These are phyloP conservation scores for Zaprionus davidi DNA, from an alignment of 1,140 invertebrate species.

Conservation along the genomic window DNA sequence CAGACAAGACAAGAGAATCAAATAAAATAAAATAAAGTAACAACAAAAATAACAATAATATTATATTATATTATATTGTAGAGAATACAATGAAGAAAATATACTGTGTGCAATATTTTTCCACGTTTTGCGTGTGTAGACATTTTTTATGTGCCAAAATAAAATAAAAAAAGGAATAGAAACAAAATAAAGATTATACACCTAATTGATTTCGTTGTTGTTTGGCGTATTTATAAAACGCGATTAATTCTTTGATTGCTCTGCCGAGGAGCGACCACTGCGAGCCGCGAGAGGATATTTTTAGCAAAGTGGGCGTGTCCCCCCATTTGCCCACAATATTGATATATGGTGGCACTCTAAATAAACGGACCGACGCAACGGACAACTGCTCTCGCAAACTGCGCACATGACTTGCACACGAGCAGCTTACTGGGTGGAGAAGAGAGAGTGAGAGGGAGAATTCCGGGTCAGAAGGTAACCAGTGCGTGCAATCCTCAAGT, in stretches of 20 bases:
- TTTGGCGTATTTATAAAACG: conserved; percentile 66
- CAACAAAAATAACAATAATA: conserved; percentile 17
- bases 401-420: conserved; percentile 61
- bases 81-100: conserved; percentile 4
- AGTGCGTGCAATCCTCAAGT: conserved; percentile 19
- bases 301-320: conserved; percentile 65
- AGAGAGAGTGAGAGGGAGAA: background rate
- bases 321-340: conserved; percentile 33
- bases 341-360: conserved; percentile 61
- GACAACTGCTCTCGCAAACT: conserved; percentile 48
- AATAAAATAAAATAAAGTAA: conserved; percentile 42
- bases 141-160: conserved; percentile 23
- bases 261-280: conserved; percentile 23
- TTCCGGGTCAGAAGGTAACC: background rate
- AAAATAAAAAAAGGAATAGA: conserved; percentile 8
- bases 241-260: conserved; percentile 60
- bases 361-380: conserved; percentile 8
- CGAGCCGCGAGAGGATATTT: conserved; percentile 42
- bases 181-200: conserved; percentile 42
- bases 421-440: conserved; percentile 16
- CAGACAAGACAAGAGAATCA: conserved; percentile 53
- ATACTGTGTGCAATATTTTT: conserved; percentile 9
- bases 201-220: conserved; percentile 43
- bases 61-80: conserved; percentile 20
- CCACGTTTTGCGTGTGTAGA: conserved; percentile 13